phyloP scores from a whole-genome alignment of 2,113 vertebrate species.

The Salvelinus alpinus region DNA sequence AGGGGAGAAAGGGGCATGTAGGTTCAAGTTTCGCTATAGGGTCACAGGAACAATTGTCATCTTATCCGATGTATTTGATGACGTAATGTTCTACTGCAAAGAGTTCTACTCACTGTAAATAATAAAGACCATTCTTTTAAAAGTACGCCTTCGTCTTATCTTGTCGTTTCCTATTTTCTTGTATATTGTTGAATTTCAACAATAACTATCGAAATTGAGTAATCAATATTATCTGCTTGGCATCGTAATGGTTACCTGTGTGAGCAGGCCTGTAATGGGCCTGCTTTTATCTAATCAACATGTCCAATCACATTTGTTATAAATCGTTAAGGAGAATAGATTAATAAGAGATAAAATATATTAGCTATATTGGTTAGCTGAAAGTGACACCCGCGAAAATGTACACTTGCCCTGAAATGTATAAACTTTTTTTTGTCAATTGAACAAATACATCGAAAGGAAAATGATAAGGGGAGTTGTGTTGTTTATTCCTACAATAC shows the following conservation, averaged over 20 bases:
- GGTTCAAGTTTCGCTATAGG: too few relatives aligned
- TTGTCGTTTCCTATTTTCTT: too few relatives aligned
- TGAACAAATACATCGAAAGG: background rate
- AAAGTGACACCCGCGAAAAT: background rate
- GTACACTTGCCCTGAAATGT: background rate
- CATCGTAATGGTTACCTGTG: background rate
- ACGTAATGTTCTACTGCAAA: too few relatives aligned
- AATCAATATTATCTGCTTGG: background rate
- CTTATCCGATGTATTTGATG: too few relatives aligned
- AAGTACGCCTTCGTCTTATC: too few relatives aligned
- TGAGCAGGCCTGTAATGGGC: background rate
- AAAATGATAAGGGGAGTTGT: too few relatives aligned
- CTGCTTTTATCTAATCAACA: conserved; percentile 10
- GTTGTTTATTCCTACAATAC: too few relatives aligned
- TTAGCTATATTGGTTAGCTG: background rate
- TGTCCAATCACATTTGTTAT: background rate
- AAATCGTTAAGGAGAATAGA: background rate
- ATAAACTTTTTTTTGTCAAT: background rate
- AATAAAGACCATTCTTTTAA: too few relatives aligned
- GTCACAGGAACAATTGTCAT: too few relatives aligned
- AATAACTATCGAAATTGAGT: too few relatives aligned
- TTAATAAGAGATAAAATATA: background rate
- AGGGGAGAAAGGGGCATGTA: background rate
- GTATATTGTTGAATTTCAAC: background rate
- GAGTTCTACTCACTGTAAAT: too few relatives aligned